phyloP scores from a whole-genome alignment of 2,797 vertebrate genomes.

The Microhierax caerulescens region DNA sequence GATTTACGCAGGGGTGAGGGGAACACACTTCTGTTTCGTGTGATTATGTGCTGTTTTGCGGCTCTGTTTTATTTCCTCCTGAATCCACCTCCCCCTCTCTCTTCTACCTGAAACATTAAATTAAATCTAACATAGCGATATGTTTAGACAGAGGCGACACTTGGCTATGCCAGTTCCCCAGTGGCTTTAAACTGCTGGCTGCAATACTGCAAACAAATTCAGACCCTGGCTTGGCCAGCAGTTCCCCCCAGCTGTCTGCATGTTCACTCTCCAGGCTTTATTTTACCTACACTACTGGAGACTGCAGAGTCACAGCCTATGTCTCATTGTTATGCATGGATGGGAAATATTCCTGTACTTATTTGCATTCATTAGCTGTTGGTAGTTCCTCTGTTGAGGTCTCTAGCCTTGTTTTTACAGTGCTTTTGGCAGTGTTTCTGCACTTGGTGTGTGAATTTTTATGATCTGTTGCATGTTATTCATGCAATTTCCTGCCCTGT shows the following conservation, averaged over 20 bases:
- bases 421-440: conserved; percentile 77
- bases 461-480: conserved; percentile 82
- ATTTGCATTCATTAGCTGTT: conserved; percentile 77
- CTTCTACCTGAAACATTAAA: background rate
- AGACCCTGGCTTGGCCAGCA: conserved; percentile 19
- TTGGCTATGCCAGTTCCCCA: background rate
- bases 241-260: background rate
- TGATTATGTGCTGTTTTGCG: background rate
- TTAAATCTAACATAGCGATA: background rate
- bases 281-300: conserved; percentile 52
- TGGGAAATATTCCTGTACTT: conserved; percentile 73
- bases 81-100: background rate
- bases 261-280: conserved; percentile 39
- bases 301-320: conserved; percentile 51
- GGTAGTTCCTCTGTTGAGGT: conserved; percentile 75
- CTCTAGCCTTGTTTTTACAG: conserved; percentile 76
- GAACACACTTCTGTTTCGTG: conserved; percentile 12
- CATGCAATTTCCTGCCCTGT: conserved; percentile 84
- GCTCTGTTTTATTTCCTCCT: conserved; percentile 26
- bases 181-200: conserved; percentile 28
- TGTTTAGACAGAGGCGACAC: background rate
- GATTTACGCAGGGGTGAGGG: background rate
- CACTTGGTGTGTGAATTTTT: conserved; percentile 78
- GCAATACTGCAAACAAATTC: conserved; percentile 33
- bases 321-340: conserved; percentile 71